Evolutionary conservation across 2,113 vertebrate genomes (phyloP).

Genomic region (Bufo gargarizans): DNA sequence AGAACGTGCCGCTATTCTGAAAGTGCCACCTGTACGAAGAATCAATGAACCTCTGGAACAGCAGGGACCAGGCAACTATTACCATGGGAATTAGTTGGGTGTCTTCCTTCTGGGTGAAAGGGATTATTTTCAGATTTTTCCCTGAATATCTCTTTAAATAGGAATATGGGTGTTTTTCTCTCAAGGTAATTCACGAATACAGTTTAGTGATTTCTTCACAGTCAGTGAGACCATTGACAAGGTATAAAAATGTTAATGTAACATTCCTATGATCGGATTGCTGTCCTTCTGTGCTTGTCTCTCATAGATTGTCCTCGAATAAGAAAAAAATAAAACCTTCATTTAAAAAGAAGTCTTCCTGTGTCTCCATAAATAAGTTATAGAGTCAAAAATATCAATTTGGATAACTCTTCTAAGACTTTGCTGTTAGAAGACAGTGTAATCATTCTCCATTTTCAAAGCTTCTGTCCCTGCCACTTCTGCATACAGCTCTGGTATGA

Average conservation of each 20-base stretch:
- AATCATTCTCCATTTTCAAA: conserved; percentile 62
- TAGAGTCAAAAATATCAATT: not conserved
- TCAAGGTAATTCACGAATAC: too few species aligned
- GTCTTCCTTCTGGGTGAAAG: not conserved
- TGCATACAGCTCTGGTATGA: conserved; percentile 73
- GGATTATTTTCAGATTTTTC: not conserved
- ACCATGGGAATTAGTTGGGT: not conserved
- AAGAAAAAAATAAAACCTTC: conserved; percentile 12
- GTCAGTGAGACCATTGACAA: not conserved
- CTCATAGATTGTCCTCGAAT: not conserved
- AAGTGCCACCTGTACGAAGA: not conserved
- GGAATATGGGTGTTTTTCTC: too few species aligned
- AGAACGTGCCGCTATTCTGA: not conserved
- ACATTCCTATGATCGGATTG: conserved; percentile 13
- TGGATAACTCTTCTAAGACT: not conserved
- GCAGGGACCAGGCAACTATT: not conserved
- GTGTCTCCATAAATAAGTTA: conserved; percentile 19
- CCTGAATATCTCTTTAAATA: not conserved
- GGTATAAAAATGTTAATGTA: conserved; percentile 36
- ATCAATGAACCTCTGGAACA: not conserved
- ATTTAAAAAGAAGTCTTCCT: not conserved
- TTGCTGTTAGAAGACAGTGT: conserved; percentile 68
- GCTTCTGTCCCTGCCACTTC: conserved; percentile 66
- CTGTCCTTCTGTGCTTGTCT: not conserved
- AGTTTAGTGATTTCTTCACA: not conserved